Conservation (phyloP, 2,888 invertebrate species). For the Rotaria magnacalcarata region DNA sequence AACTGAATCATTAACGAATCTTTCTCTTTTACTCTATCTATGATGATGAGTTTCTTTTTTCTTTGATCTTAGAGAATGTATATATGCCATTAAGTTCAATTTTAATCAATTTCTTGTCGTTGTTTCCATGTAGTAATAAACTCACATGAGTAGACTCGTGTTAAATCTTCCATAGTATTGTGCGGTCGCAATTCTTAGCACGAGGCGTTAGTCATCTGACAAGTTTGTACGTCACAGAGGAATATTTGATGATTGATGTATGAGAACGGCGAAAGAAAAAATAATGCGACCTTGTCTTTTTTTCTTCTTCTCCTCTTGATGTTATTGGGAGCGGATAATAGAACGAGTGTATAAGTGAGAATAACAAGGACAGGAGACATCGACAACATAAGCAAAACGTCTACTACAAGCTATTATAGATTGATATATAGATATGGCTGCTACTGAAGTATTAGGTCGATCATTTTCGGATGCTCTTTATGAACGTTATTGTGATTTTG, state of each 20-base stretch:
- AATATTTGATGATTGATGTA: neutral
- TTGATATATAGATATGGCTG: neutral
- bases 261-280: neutral
- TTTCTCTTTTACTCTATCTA: neutral
- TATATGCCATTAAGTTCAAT: neutral
- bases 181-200: neutral
- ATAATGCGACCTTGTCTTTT: neutral
- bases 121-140: neutral
- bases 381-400: neutral
- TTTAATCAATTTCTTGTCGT: neutral
- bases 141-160: neutral
- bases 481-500: constrained; percentile 33
- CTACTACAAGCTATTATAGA: neutral
- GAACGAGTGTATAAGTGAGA: constrained; percentile 21
- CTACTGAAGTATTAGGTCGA: neutral
- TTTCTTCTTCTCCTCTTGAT: neutral
- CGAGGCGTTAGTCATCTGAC: constrained; percentile 4
- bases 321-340: constrained; percentile 15
- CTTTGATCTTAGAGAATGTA: neutral
- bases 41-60: neutral
- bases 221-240: neutral
- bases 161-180: neutral
- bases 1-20: neutral
- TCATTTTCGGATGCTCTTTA: constrained; percentile 35
- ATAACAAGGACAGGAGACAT: constrained; percentile 26